A percentile compares a stretch with the other conserved stretches of the same genome.
phyloP scores from a whole-genome alignment of 2,113 vertebrate species.

The Zeus faber region DNA sequence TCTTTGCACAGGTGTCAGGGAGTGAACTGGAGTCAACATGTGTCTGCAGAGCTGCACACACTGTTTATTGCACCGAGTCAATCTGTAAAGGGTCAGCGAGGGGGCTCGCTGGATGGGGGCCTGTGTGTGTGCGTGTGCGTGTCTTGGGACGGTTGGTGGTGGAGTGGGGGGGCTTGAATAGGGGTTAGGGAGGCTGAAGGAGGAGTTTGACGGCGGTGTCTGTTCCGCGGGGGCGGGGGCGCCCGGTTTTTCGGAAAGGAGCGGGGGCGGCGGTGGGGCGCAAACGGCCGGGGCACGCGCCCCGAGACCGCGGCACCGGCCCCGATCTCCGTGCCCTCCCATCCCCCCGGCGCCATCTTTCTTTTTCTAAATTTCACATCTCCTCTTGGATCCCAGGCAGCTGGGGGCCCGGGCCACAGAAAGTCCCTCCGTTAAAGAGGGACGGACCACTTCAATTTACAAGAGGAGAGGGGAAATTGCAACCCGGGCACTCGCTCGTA shows the following conservation, averaged over 20 bases:
- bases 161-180: slow-evolving; percentile 4
- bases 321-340: slow-evolving; percentile 13
- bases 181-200: slow-evolving; percentile 5
- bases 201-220: too few relatives aligned
- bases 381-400: too few relatives aligned
- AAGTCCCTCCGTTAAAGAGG: too few relatives aligned
- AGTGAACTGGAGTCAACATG: slow-evolving; percentile 45
- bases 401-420: too few relatives aligned
- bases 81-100: slow-evolving; percentile 53
- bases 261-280: neutral
- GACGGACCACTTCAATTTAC: too few relatives aligned
- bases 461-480: too few relatives aligned
- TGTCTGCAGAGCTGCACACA: slow-evolving; percentile 33
- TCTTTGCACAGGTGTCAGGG: slow-evolving; percentile 64
- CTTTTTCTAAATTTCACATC: too few relatives aligned
- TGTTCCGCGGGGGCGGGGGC: too few relatives aligned
- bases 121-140: slow-evolving; percentile 2
- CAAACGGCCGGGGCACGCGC: slow-evolving; percentile 59
- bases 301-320: slow-evolving; percentile 20
- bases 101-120: slow-evolving; percentile 4
- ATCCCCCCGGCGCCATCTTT: too few relatives aligned
- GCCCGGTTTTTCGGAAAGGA: too few relatives aligned
- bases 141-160: too few relatives aligned
- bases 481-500: too few relatives aligned
- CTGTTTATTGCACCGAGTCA: slow-evolving; percentile 59